Base-by-base conservation (phyloP, 2,888 invertebrate genomes). In the Allolobophora icterica region DNA sequence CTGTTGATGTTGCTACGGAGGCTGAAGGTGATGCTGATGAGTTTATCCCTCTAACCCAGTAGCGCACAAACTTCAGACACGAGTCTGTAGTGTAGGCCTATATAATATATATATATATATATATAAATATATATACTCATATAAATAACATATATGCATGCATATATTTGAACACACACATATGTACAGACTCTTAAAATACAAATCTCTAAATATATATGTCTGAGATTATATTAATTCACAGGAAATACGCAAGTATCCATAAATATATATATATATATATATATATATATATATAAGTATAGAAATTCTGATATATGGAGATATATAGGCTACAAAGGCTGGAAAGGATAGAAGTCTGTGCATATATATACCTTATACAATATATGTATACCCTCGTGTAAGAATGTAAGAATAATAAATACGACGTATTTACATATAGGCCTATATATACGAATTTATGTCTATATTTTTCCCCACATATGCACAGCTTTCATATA, bases 41-140 rank as follows among this genome's bases (percentile, higher is more conserved):
- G 30, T 71, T 71, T 71, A 71, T 71, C 71, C 71, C 71, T 71
- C 30, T 71, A 71, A 71, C 71, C 71, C 71, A n/a, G 71, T 71
- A 71, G n/a, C 71, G n/a, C 71, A 71, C 71, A n/a, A n/a, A 71
- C 71, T 13, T 52, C 4, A 52, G 52, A 52, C 13, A 52, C 52
- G 52, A 52, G 24, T 52, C 24, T 21, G 52, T 21, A 21, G 4
- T 19, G 19, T 52, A 24, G 13, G 17, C 17, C 13, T 42, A 42
- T 42, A 42, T 40, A n/a, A 40, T 40, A 40, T 40, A 40, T 40
- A 40, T 40, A 40, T 40, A 40, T 40, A 40, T 40, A 40, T 40
- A 40, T 40, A 40, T 42, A 42, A 11, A 42, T 42, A 42, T 42
- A 42, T 42, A 42, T 42, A 42, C 4, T 13, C 42, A 42, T 42